Evolutionary conservation across 2,888 invertebrate genomes (phyloP).

Genomic region (Carterocephalus palaemon): DNA sequence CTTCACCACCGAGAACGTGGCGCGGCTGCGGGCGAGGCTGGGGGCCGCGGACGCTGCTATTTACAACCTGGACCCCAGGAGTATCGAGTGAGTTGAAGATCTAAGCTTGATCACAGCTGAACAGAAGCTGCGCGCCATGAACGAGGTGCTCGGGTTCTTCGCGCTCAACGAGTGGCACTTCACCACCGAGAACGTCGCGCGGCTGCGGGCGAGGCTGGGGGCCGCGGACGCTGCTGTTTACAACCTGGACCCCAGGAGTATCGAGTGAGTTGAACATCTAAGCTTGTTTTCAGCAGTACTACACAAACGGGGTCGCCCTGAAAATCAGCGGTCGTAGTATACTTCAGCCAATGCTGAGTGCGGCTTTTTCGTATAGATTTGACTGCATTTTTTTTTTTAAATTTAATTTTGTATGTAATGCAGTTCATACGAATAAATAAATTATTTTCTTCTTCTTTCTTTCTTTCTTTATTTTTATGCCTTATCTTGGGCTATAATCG

Average conservation of each 20-base stretch:
- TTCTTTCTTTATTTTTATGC: too few relatives aligned
- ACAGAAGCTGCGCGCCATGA: conserved; percentile 79
- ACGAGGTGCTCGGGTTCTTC: conserved; percentile 82
- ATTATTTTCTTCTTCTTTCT: too few relatives aligned
- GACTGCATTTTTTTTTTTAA: background rate
- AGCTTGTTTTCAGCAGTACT: too few relatives aligned
- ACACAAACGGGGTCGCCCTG: too few relatives aligned
- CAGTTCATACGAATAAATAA: too few relatives aligned
- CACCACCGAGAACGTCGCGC: conserved; percentile 72
- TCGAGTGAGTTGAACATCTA: conserved; percentile 59
- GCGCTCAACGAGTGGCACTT: conserved; percentile 84
- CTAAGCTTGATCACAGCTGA: conserved; percentile 83
- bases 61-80: conserved; percentile 58
- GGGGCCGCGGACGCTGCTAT: conserved; percentile 61
- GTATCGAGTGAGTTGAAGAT: conserved; percentile 57
- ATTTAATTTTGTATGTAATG: too few relatives aligned
- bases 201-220: conserved; percentile 60
- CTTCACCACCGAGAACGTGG: conserved; percentile 78
- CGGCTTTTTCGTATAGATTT: background rate
- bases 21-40: conserved; percentile 58
- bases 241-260: conserved; percentile 57
- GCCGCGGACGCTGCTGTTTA: conserved; percentile 62
- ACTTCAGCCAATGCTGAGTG: too few relatives aligned
- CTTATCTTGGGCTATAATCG: too few relatives aligned
- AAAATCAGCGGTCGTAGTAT: too few relatives aligned